Percentiles rank a stretch among this genome's conserved stretches.
phyloP scores from a whole-genome alignment of 2,888 invertebrate species.

The Pseudococcus viburni region DNA sequence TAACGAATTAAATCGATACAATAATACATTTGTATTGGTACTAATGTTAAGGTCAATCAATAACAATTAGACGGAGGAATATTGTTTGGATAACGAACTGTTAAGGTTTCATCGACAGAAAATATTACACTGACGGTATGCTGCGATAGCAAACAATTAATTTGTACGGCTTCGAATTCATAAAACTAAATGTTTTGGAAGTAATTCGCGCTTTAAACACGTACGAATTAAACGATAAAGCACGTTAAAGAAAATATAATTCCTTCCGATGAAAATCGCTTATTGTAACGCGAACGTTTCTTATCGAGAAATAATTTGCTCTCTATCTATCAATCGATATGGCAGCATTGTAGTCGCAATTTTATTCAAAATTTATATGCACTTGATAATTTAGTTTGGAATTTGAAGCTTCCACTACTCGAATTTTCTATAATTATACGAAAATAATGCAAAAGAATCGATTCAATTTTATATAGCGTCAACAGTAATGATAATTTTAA shows the following conservation, averaged over 20 bases:
- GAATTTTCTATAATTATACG: no score
- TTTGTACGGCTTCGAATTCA: constrained; percentile 52
- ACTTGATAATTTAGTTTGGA: no score
- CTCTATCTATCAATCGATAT: neutral
- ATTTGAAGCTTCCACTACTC: no score
- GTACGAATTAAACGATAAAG: constrained; percentile 38
- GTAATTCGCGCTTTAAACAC: constrained; percentile 21
- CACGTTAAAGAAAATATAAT: neutral
- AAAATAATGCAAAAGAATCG: no score
- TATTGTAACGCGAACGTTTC: neutral
- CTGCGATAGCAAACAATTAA: constrained; percentile 4
- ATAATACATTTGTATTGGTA: neutral
- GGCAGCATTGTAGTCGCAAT: neutral
- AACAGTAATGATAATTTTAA: no score
- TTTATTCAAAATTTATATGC: no score
- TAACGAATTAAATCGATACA: constrained; percentile 45
- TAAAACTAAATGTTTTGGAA: constrained; percentile 42
- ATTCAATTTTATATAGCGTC: no score
- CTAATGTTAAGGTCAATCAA: constrained; percentile 54
- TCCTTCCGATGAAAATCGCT: neutral
- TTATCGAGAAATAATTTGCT: constrained; percentile 1
- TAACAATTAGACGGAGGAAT: constrained; percentile 45
- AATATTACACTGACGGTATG: neutral
- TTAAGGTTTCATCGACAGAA: constrained; percentile 36
- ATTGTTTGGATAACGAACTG: constrained; percentile 46